Base-by-base conservation (phyloP, 2,113 vertebrate species). In the Motacilla alba region DNA sequence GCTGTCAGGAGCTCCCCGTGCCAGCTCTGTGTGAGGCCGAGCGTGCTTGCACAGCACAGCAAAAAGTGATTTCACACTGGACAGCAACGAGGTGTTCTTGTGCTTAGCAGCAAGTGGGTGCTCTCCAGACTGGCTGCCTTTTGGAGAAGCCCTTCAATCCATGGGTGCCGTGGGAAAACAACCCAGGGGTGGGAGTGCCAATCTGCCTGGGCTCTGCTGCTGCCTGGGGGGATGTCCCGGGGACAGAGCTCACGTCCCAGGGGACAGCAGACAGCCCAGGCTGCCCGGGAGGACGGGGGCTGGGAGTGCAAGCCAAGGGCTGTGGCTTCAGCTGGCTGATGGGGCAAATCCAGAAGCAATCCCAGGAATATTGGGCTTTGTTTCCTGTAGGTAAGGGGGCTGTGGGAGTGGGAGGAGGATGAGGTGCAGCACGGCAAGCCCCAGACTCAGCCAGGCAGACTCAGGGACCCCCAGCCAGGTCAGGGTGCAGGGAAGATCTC, bases 1-100 rank as follows among this genome's bases (percentile, higher is more conserved):
- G 90, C 84, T 27, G 35, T n/a, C 49, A 49, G 85, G 73, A 10
- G 59, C 7, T 1, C 52, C 3, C 69, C 0, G 39, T 91, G 95
- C 92, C 95, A 90, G 90, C 95, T 95, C 93, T n/a, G 44, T 82
- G 93, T 78, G 93, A 59, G 95, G 92, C 95, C 77, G 1, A 24
- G 53, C 6, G 28, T 3, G 79, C 89, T 87, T 31, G 60, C 87
- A 75, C 28, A 84, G 20, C 90, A 28, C 92, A 47, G 43, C 90
- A 75, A 87, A 94, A 95, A 96, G 96, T 79, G 92, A 94, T 94
- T 89, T 41, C 76, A 10, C 90, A 76, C 87, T 91, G 68, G 83
- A 91, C 92, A 93, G 76, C 90, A 96, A 84, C 79, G 66, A 78
- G 76, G 66, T 11, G 14, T 85, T 91, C 87, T 94, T 31, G 87